Base-by-base conservation (phyloP, 1,140 invertebrate species). In the Drosophila erecta region DNA sequence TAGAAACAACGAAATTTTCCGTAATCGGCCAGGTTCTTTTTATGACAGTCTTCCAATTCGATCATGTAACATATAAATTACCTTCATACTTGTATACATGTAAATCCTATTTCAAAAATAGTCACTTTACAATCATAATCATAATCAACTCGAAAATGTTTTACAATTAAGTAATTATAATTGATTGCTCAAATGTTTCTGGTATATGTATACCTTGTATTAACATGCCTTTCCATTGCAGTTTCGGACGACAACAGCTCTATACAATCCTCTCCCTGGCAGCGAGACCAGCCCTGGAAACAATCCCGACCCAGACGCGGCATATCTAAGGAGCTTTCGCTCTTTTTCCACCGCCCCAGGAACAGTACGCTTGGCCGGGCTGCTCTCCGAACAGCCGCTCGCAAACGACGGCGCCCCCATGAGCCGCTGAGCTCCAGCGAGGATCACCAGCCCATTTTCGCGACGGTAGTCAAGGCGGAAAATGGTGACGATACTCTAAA, bases 161-260 rank as follows among this genome's bases (percentile, higher is more conserved):
- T 24, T 24, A 24, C 24, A 24, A 4, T 24, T 4, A 24, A 24
- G 4, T 24, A 24, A 30, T 10, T 30, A 10, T 30, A 30, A 30
- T 30, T 10, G 3, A 10, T 8, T 30, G 8, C 8, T 30, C 0
- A 2, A 30, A 30, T 30, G 7, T 30, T 8, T 30, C 1, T 30
- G 4, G 4, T 24, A 24, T 24, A 30, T 30, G 27, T 10, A 10
- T n/a, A 38, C 14, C 1, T 17, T 41, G 7, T 8, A 15, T 15
- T 44, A 12, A 44, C 3, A 20, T 37, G 15, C 5, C 15, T 12
- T 55, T 44, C 20, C 22, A 24, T 70, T 81, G 4, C 57, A 96
- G 96, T 96, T 93, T 97, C 96, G 78, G 96, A 97, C 94, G 96
- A 97, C 91, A 97, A 97, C 93, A 97, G 96, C 80, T 97, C 96